Conservation (phyloP, 2,113 vertebrate species). For the Pelodiscus sinensis region DNA sequence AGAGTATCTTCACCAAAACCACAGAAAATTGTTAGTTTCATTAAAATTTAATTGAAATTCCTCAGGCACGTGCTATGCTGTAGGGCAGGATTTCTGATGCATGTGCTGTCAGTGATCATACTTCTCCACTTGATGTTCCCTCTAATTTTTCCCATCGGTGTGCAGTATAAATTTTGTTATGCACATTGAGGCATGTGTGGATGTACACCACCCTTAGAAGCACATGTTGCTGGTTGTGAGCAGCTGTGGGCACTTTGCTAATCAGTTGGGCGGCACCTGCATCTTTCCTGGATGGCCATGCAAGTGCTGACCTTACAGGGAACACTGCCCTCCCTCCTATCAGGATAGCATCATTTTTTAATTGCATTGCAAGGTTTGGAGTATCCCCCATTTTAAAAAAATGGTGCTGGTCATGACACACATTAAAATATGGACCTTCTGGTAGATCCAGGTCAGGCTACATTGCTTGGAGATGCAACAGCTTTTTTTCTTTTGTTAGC, state of each 20-base stretch:
- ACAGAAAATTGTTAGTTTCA: background rate
- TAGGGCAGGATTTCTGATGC: background rate
- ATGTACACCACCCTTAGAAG: too few species aligned
- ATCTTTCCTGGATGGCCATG: too few species aligned
- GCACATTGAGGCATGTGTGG: too few species aligned
- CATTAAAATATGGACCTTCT: background rate
- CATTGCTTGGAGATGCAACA: background rate
- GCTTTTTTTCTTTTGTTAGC: background rate
- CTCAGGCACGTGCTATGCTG: background rate
- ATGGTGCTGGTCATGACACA: background rate
- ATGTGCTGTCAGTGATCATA: accelerated
- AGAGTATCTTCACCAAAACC: background rate
- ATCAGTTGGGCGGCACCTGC: too few species aligned
- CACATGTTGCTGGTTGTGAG: too few species aligned
- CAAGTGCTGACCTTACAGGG: too few species aligned
- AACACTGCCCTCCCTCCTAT: background rate
- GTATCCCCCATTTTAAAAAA: background rate
- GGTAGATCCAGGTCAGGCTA: background rate
- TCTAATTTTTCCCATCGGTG: too few species aligned
- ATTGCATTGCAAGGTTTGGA: background rate
- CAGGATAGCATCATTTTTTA: accelerated
- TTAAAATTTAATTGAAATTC: background rate
- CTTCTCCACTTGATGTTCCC: background rate
- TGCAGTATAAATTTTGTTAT: too few species aligned
- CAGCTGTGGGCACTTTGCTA: too few species aligned